Evolutionary conservation across 2,797 vertebrate species (phyloP).

Genomic region (Arctocebus calabarensis): DNA sequence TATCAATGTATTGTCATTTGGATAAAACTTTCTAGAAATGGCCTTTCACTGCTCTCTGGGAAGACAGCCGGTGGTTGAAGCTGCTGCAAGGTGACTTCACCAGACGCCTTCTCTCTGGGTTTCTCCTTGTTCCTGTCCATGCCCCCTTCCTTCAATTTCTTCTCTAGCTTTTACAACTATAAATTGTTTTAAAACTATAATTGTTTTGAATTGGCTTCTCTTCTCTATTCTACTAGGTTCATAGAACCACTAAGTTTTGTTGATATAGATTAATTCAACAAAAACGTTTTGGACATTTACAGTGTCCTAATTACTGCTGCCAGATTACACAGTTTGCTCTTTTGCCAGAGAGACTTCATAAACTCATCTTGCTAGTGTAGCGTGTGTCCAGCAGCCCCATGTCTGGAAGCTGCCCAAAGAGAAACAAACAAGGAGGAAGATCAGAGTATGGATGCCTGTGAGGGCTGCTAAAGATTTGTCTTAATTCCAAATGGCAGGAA

Average conservation of each 20-base stretch:
- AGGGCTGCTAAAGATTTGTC: conserved; percentile 57
- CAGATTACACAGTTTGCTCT: conserved; percentile 62
- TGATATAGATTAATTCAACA: conserved; percentile 52
- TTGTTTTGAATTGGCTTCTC: not conserved
- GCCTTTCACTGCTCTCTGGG: not conserved
- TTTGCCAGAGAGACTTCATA: conserved; percentile 55
- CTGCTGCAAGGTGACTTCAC: not conserved
- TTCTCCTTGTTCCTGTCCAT: not conserved
- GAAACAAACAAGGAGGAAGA: conserved; percentile 59
- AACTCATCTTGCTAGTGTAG: not conserved
- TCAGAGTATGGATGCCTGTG: conserved; percentile 12
- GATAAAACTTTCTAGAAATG: conserved; percentile 6
- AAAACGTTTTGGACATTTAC: conserved; percentile 40
- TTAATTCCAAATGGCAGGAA: conserved; percentile 64
- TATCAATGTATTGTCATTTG: not conserved
- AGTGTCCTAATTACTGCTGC: conserved; percentile 28
- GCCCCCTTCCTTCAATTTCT: not conserved
- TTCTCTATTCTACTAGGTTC: not conserved
- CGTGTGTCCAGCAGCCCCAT: not conserved
- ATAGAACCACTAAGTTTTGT: not conserved
- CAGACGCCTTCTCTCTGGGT: not conserved
- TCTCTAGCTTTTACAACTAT: not conserved
- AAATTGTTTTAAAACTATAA: not conserved
- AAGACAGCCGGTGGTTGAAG: not conserved
- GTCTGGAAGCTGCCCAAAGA: conserved; percentile 58